These are phyloP conservation scores for Enteromius treurensis DNA, from an alignment of 2,797 vertebrate species.

Conservation along the genomic window DNA sequence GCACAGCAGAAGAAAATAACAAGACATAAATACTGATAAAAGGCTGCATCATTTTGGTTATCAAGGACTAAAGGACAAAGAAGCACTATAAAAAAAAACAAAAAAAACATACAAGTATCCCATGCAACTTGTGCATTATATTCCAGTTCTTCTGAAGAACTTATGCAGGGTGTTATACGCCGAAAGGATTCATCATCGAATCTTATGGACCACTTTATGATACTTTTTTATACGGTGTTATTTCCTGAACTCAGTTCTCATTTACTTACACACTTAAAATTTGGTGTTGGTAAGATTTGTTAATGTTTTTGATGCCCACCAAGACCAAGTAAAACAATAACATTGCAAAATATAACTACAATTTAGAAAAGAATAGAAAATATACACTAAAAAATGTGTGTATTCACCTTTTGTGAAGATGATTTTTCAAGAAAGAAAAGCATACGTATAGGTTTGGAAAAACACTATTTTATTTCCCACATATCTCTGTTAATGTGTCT, in stretches of 20 bases:
- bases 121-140: not conserved
- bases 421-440: not conserved
- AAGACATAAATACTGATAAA: slow-evolving; percentile 25
- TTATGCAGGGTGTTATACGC: not conserved
- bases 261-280: not conserved
- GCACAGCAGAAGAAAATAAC: not conserved
- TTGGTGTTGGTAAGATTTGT: not conserved
- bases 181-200: not conserved
- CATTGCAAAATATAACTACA: not conserved
- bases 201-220: not conserved
- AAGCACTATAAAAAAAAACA: not conserved
- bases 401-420: not conserved
- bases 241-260: not conserved
- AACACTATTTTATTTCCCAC: not conserved
- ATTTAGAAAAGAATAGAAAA: not conserved
- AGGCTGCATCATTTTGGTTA: not conserved
- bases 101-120: not conserved
- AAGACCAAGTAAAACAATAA: not conserved
- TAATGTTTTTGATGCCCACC: not conserved
- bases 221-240: not conserved
- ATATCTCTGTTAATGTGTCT: not conserved
- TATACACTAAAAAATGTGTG: not conserved
- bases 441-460: not conserved
- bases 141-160: not conserved
- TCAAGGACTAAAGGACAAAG: not conserved